Evolutionary conservation across 1,140 invertebrate species (phyloP).

Genomic region (Condylostylus longicornis): DNA sequence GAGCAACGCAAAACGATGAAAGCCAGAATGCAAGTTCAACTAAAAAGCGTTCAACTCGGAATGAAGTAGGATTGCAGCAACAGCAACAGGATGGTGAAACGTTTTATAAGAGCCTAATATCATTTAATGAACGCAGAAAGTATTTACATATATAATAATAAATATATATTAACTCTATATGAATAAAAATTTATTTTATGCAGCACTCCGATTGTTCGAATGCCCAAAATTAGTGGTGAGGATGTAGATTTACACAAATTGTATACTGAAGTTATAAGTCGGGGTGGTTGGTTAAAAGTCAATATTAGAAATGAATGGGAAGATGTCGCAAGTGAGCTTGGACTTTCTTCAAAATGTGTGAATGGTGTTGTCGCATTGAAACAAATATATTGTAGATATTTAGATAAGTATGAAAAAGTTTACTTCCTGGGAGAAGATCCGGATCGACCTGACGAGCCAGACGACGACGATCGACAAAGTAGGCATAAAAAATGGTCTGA

Average conservation of each 20-base stretch:
- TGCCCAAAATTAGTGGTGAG: slow-evolving; percentile 70
- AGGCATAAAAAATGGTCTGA: slow-evolving; percentile 46
- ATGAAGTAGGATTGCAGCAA: too few relatives aligned
- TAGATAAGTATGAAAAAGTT: slow-evolving; percentile 35
- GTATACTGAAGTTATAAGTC: slow-evolving; percentile 75
- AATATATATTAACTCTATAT: too few relatives aligned
- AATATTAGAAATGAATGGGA: slow-evolving; percentile 66
- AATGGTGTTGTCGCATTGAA: slow-evolving; percentile 77
- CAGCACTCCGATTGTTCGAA: slow-evolving; percentile 59
- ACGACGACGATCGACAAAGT: slow-evolving; percentile 47
- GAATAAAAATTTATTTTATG: slow-evolving; percentile 28
- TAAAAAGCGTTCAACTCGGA: too few relatives aligned
- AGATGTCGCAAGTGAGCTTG: slow-evolving; percentile 57
- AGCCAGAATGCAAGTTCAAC: too few relatives aligned
- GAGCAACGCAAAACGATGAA: too few relatives aligned
- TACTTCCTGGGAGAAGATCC: slow-evolving; percentile 55
- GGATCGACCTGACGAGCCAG: slow-evolving; percentile 58
- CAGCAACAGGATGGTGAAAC: too few relatives aligned
- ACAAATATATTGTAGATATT: slow-evolving; percentile 74
- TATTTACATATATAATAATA: too few relatives aligned
- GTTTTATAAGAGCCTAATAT: too few relatives aligned
- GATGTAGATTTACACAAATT: slow-evolving; percentile 82
- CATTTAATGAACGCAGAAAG: too few relatives aligned
- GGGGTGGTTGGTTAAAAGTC: slow-evolving; percentile 87
- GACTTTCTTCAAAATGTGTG: slow-evolving; percentile 61